These are phyloP conservation scores for Drosophila heteroneura DNA, from an alignment of 2,888 invertebrate genomes.

Conservation along the genomic window DNA sequence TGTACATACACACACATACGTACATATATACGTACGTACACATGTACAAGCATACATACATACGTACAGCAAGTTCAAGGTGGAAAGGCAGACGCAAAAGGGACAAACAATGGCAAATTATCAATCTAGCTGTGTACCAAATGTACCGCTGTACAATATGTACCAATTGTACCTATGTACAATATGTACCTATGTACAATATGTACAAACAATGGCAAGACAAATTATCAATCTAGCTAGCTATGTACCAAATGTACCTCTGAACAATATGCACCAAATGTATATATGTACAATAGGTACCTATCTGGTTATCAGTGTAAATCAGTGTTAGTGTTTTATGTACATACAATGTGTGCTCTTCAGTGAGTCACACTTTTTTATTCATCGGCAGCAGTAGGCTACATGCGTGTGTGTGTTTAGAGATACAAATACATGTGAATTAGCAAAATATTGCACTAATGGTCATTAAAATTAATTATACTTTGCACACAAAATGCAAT, in stretches of 20 bases:
- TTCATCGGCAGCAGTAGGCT: constrained; percentile 18
- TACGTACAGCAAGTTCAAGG: constrained; percentile 60
- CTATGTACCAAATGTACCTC: not conserved
- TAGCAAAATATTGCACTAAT: constrained; percentile 7
- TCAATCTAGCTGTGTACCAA: constrained; percentile 1
- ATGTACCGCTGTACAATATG: not conserved
- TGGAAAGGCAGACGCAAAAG: constrained; percentile 32
- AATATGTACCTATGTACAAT: not conserved
- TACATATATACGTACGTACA: not conserved
- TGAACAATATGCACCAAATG: not conserved
- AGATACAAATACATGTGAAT: constrained; percentile 12
- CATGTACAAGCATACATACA: not conserved
- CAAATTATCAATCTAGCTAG: constrained; percentile 14
- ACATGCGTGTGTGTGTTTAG: not conserved
- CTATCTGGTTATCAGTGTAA: not conserved
- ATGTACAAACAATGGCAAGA: constrained; percentile 14
- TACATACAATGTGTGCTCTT: constrained; percentile 5
- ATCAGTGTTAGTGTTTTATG: constrained; percentile 1
- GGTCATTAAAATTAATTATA: constrained; percentile 17
- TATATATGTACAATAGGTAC: not conserved
- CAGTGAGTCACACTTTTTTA: constrained; percentile 58
- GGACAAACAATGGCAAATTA: constrained; percentile 24
- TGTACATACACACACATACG: not conserved
- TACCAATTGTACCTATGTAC: not conserved
- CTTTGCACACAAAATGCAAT: not conserved